These are phyloP conservation scores for Sebastes hubbsi DNA, from an alignment of 2,797 vertebrate genomes.

Conservation along the genomic window DNA sequence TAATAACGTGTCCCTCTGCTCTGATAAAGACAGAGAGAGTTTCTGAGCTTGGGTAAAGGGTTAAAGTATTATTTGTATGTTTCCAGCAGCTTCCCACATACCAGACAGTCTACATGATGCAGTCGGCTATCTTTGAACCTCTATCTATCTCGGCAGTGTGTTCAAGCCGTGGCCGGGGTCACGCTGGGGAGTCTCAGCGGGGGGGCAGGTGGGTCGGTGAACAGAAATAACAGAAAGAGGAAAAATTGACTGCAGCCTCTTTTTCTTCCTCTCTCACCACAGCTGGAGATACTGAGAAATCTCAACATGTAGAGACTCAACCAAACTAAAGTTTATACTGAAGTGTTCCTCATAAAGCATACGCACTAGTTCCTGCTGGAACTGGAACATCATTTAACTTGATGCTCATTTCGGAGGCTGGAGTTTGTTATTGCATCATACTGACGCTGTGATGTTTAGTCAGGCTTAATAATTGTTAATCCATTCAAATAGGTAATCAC, in stretches of 20 bases:
- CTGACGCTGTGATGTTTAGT: no score
- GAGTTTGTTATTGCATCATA: no score
- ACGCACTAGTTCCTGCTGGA: no score
- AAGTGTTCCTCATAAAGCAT: no score
- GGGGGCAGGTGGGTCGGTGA: conserved; percentile 7
- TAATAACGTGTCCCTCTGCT: not conserved
- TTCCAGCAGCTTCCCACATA: conserved; percentile 47
- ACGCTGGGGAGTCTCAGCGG: conserved; percentile 16
- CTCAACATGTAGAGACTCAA: no score
- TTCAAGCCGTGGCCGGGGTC: conserved; percentile 23
- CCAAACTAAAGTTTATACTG: no score
- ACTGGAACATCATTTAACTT: no score
- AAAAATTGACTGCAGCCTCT: not conserved
- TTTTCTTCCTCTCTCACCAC: not conserved
- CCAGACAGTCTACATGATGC: conserved; percentile 6
- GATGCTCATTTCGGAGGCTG: no score
- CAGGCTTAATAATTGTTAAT: no score
- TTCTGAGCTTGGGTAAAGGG: not conserved
- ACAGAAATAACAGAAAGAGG: conserved; percentile 1
- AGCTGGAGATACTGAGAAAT: not conserved
- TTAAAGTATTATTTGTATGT: conserved; percentile 52
- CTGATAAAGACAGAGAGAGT: no score
- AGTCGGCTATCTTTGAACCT: conserved; percentile 44
- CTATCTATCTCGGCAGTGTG: conserved; percentile 16
- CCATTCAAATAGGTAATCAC: no score